Base-by-base conservation (phyloP, 2,888 invertebrate genomes). In the Globia sparganii region DNA sequence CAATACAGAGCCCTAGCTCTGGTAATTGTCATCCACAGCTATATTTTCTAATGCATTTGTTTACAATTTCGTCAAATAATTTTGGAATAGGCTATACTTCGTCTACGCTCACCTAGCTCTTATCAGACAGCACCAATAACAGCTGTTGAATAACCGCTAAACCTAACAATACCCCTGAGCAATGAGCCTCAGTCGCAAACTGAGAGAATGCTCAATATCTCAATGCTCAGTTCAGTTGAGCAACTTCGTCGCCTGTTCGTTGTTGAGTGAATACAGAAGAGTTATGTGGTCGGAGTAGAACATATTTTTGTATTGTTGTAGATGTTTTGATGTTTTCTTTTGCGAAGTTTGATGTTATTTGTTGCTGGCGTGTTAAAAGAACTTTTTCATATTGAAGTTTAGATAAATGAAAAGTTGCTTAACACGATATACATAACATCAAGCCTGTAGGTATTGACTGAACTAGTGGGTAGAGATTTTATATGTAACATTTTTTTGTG, bases 71-170 rank as follows among this genome's bases (percentile, higher is more conserved):
- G 6, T 37, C 11, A 58, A 2, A 37, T 6, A 58, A 1, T 37
- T 68, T n/a, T n/a, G 2, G 18, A 37, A 37, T 13, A 6, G 13
- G 37, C 21, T 4, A 68, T 46, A 65, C 46, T 58, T 46, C 8
- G 15, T 59, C 2, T 77, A 49, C 71, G 40, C 43, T n/a, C 59
- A 59, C 46, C 61, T n/a, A n/a, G n/a, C n/a, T 56, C 34, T 78
- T 83, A 85, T 84, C 84, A 69, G 73, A 2, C 13, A 61, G 53
- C 18, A 25, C 65, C 81, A 78, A 72, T 56, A 81, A 66, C 73
- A 75, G 65, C 65, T 73, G 65, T 67, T 73, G 46, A 72, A 46
- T 31, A 65, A 78, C 78, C 83, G 4, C 83, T 34, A 73, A 82
- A 56, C 61, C 71, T 58, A 73, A 64, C 59, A 67, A 68, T 68